Percentiles rank a stretch among this genome's conserved stretches.
Evolutionary conservation across 64 coral and sea anemone genomes (phyloP).

Genomic region (Actinia tenebrosa): DNA sequence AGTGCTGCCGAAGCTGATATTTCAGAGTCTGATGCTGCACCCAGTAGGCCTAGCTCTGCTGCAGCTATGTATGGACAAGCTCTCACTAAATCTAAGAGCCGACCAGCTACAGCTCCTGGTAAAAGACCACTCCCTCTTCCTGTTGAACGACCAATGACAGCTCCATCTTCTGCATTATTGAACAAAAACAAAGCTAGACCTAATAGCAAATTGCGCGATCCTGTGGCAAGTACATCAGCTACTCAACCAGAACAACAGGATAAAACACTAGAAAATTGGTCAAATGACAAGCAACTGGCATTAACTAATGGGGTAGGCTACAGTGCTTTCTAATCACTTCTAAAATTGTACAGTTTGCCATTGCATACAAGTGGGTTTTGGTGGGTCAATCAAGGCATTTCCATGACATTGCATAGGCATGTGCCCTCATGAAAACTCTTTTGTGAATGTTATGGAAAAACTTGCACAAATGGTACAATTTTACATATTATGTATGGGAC

Average conservation of each 20-base stretch:
- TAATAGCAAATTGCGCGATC: slow-evolving; percentile 12
- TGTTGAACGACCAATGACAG: slow-evolving; percentile 55
- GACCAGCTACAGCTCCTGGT: slow-evolving; percentile 64
- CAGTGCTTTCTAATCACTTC: no score
- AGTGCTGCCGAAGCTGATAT: slow-evolving; percentile 74
- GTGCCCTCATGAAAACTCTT: no score
- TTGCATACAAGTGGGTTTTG: no score
- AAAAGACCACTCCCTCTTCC: slow-evolving; percentile 11
- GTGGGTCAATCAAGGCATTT: no score
- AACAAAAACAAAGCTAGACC: background rate
- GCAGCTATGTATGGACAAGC: slow-evolving; percentile 49
- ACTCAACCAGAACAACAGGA: slow-evolving; percentile 4
- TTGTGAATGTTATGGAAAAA: no score
- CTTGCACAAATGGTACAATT: no score
- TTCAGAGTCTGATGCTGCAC: slow-evolving; percentile 78
- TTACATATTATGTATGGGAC: no score
- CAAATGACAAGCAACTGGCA: slow-evolving; percentile 36
- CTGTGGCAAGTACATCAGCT: slow-evolving; percentile 29
- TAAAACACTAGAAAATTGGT: slow-evolving; percentile 15
- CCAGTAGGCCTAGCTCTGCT: slow-evolving; percentile 83
- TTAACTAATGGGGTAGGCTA: slow-evolving; percentile 59
- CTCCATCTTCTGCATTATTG: slow-evolving; percentile 2
- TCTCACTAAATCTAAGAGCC: slow-evolving; percentile 24
- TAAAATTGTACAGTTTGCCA: no score
- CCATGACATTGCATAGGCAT: no score